phyloP scores from a whole-genome alignment of 2,888 invertebrate genomes.

The Halocaridina rubra region DNA sequence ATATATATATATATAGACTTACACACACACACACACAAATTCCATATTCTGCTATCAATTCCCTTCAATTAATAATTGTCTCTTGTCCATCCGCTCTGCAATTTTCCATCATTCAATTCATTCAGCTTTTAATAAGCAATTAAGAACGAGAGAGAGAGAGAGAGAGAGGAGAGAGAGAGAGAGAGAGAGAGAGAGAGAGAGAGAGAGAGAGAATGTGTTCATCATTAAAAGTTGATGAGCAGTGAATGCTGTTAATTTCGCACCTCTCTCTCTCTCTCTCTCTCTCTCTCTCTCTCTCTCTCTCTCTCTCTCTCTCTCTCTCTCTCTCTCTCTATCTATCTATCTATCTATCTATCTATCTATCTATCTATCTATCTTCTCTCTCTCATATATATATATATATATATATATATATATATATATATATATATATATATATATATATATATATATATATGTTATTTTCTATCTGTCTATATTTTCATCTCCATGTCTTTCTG shows the following conservation, averaged over 20 bases:
- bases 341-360: background rate
- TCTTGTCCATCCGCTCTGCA: too few species aligned
- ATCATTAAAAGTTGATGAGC: too few species aligned
- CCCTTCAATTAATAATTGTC: too few species aligned
- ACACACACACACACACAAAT: too few species aligned
- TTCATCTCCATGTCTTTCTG: background rate
- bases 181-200: too few species aligned
- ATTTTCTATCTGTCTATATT: background rate
- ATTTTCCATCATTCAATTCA: too few species aligned
- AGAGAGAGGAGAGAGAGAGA: too few species aligned
- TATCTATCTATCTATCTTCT: background rate
- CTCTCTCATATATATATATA: background rate
- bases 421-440: slow-evolving; percentile 7
- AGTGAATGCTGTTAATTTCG: background rate
- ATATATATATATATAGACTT: too few species aligned
- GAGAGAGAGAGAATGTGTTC: too few species aligned
- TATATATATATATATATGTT: background rate
- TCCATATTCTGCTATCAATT: too few species aligned
- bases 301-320: background rate
- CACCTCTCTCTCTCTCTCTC: background rate
- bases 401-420: slow-evolving; percentile 13
- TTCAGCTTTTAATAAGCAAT: too few species aligned
- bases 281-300: background rate
- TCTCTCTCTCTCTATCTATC: background rate
- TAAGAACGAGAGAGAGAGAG: too few species aligned